Percentiles rank a stretch among this genome's conserved stretches.
These are phyloP conservation scores for Pheosia tremula DNA, from an alignment of 2,888 invertebrate genomes.

Conservation along the genomic window DNA sequence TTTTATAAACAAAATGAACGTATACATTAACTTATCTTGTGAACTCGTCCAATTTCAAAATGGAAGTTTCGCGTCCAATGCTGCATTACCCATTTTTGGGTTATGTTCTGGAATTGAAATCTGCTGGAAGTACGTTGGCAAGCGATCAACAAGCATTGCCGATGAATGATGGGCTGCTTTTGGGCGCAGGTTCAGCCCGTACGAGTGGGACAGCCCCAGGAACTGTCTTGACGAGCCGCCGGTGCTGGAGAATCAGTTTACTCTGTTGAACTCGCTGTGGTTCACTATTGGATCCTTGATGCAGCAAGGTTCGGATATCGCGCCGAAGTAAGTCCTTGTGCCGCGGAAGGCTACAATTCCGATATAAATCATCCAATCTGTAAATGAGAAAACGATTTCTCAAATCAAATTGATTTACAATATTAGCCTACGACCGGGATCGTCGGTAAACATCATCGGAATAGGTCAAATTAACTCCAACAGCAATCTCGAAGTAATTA, in stretches of 20 bases:
- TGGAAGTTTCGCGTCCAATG: background rate
- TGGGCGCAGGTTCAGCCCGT: conserved; percentile 93
- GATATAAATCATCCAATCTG: conserved; percentile 25
- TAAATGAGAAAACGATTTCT: conserved; percentile 15
- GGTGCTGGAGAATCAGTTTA: conserved; percentile 95
- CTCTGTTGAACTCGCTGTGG: conserved; percentile 96
- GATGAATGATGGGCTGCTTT: conserved; percentile 67
- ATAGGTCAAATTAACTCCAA: conserved; percentile 36
- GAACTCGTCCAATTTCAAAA: background rate
- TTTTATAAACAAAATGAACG: background rate
- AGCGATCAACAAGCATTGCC: conserved; percentile 26
- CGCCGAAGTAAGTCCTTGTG: conserved; percentile 91
- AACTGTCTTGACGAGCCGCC: conserved; percentile 93
- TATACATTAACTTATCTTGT: background rate
- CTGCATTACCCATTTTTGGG: background rate
- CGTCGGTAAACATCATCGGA: conserved; percentile 25
- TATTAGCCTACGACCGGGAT: conserved; percentile 8
- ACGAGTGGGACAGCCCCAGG: conserved; percentile 96
- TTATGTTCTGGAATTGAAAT: conserved; percentile 19
- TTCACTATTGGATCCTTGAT: conserved; percentile 96
- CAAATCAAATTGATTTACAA: conserved; percentile 12
- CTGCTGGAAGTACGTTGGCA: conserved; percentile 28
- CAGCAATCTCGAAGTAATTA: conserved; percentile 45
- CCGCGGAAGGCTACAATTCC: conserved; percentile 65
- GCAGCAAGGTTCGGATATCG: conserved; percentile 97